Evolutionary conservation across 2,113 vertebrate genomes (phyloP).

Genomic region (Oophaga pumilio): DNA sequence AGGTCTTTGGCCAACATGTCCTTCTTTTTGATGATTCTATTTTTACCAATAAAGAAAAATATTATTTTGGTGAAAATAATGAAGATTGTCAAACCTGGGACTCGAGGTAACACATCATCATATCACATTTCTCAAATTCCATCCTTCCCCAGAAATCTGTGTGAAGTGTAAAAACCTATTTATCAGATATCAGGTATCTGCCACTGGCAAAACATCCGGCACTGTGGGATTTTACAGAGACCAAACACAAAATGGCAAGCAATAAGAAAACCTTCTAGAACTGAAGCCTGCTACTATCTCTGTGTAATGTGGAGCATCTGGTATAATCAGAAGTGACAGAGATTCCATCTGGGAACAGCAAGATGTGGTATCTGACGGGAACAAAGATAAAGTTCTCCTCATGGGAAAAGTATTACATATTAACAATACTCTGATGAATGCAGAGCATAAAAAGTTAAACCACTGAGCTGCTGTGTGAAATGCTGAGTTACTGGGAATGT

Average conservation of each 20-base stretch:
- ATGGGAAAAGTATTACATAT: not conserved
- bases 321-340: slow-evolving; percentile 5
- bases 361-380: not conserved
- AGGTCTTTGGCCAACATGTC: too few species aligned
- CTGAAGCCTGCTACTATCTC: not conserved
- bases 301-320: not conserved
- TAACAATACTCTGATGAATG: not conserved
- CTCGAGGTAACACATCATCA: not conserved
- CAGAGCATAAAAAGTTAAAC: too few species aligned
- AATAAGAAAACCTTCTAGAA: not conserved
- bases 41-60: not conserved
- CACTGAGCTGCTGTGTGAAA: too few species aligned
- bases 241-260: not conserved
- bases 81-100: not conserved
- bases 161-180: not conserved
- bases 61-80: too few species aligned
- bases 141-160: not conserved
- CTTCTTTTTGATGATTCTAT: too few species aligned
- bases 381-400: not conserved
- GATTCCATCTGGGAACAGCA: not conserved
- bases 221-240: too few species aligned
- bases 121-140: not conserved
- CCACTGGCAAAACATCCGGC: not conserved
- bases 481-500: too few species aligned
- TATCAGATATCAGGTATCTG: not conserved